Evolutionary conservation across 2,888 invertebrate genomes (phyloP), one percentile per base, ranked within the genome.

Genomic region (Crossocerus cetratus): DNA sequence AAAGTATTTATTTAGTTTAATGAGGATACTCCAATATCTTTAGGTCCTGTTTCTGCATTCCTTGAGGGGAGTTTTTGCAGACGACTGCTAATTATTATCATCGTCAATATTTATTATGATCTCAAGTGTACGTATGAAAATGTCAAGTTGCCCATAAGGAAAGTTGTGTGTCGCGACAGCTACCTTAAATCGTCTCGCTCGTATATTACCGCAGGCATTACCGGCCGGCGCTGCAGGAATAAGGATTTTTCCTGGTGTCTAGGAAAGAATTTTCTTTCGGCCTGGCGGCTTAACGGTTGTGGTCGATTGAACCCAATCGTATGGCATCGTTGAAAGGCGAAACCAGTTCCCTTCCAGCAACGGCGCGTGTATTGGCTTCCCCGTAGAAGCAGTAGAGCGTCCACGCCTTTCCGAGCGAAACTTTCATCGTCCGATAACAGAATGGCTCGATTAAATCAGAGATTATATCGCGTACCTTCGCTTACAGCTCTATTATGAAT

Each of bases 261-360:
- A n/a, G 62, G 57, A 64, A 70, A 65, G 55, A 23, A 64, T 70
- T 74, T 73, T 74, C 70, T 71, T 54, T 63, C 56, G 68, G 53
- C 65, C 66, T 22, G 53, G 59, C 42, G 72, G 69, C 59, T 74
- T 72, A 77, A 79, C 72, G 75, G 69, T 72, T 69, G 69, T 65
- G 80, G 65, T 80, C 58, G 71, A 73, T 62, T 16, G 61, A 57
- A 63, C 55, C 42, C 57, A 57, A 60, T 62, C 63, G 67, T 73
- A 32, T 32, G 69, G 59, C 65, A 67, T 45, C 55, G 61, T 77
- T 67, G 64, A 77, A 65, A 71, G 65, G 23, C 65, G 56, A 77
- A 76, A 80, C 69, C 68, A 76, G 73, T 77, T 77, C 71, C 65
- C 71, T 56, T 72, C 61, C 5, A 32, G 32, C 32, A 32, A 11